phyloP scores from a whole-genome alignment of 2,113 vertebrate species.

The Suncus etruscus region DNA sequence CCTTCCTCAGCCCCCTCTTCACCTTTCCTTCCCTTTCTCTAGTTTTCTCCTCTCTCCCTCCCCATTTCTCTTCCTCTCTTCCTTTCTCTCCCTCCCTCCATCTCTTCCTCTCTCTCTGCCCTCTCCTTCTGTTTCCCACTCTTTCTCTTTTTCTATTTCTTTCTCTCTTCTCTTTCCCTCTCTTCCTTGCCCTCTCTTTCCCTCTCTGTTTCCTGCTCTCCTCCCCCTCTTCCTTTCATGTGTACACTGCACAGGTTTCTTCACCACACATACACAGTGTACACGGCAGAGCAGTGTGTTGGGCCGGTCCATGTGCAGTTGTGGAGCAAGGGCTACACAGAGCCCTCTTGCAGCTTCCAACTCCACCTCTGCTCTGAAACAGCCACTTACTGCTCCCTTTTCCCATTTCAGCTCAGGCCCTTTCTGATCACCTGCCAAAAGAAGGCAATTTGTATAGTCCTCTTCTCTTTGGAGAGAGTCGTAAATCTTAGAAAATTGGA shows the following conservation, averaged over 20 bases:
- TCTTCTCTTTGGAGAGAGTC: slow-evolving; percentile 34
- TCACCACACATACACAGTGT: slow-evolving; percentile 38
- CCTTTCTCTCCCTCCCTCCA: too few relatives aligned
- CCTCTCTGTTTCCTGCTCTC: too few relatives aligned
- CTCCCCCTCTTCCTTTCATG: too few relatives aligned
- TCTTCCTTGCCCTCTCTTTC: too few relatives aligned
- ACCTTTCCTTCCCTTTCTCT: too few relatives aligned
- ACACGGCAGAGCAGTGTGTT: slow-evolving; percentile 1
- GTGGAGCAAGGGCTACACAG: slow-evolving; percentile 18
- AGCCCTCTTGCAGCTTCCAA: background rate
- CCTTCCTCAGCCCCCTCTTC: too few relatives aligned
- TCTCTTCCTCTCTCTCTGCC: too few relatives aligned
- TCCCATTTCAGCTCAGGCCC: background rate
- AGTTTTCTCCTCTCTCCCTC: too few relatives aligned
- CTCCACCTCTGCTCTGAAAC: slow-evolving; percentile 3
- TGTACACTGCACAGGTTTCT: slow-evolving; percentile 57
- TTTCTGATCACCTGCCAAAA: slow-evolving; percentile 59
- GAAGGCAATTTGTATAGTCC: background rate
- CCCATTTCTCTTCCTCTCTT: too few relatives aligned
- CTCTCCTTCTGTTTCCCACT: too few relatives aligned
- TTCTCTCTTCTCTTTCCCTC: too few relatives aligned
- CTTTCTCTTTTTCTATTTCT: too few relatives aligned
- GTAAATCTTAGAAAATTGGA: slow-evolving; percentile 11
- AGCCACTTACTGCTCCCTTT: slow-evolving; percentile 22
- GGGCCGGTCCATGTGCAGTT: slow-evolving; percentile 37